Base-by-base conservation (phyloP, 2,113 vertebrate genomes). In the Takifugu bimaculatus region DNA sequence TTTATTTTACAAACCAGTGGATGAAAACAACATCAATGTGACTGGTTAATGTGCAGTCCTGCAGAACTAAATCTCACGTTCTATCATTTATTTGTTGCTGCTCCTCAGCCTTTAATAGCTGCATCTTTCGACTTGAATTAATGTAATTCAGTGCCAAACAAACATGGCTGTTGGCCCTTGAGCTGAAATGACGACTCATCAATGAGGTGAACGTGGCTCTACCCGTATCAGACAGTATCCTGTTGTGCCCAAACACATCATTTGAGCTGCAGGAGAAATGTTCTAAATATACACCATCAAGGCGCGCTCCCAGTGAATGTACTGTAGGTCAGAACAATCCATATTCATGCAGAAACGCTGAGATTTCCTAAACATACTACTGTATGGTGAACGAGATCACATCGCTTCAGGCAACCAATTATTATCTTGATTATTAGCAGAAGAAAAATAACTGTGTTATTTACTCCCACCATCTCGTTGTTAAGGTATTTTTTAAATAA, bases 321-420 rank as follows among this genome's bases (percentile, higher is more conserved):
- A 68, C 64, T 74, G 66, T 62, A 44, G 73, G 83, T 84, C 84
- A 85, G 43, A 85, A 82, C 79, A 87, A 88, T 87, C 81, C 65
- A 86, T 85, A 81, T 70, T 75, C 56, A 62, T 79, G 70, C 81
- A 71, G 77, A 87, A 84, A 83, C 68, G 70, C 54, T 72, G 64
- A 77, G 68, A 80, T 71, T 49, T 26, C 32, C 65, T 73, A 72
- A 80, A 75, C 74, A 45, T 45, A 56, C 20, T 20, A 26, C 29
- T 53, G 67, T 27, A 59, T 53, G 53, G 50, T 50, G 50, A 49
- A 52, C 55, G 2, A 63, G 68, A 63, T 64, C 54, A 27, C 27
- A 57, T 55, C 20, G 9, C 35, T 39, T 39, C 9, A 39, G 7
- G 7, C 35, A 39, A 39, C 3, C 29, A 32, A 32, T 32, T 32